Conservation (phyloP, 2,113 vertebrate species). For the Poeciliopsis turrubarensis region DNA sequence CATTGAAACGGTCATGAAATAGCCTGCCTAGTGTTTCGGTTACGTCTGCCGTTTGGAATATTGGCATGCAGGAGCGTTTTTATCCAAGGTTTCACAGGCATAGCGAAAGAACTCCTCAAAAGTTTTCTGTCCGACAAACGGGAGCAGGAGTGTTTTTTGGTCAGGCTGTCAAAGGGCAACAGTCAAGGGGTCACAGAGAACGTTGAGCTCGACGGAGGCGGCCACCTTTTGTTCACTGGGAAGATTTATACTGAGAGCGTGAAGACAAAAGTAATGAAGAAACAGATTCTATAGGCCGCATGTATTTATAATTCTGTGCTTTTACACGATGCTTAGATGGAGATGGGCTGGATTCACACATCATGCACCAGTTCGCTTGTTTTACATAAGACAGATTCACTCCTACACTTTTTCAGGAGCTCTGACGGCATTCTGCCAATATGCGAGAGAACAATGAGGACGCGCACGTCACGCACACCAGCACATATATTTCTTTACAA, state of each 20-base stretch:
- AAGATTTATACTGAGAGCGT: constrained; percentile 58
- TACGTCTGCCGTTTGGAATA: no score
- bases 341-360: constrained; percentile 38
- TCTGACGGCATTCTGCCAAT: constrained; percentile 42
- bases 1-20: not conserved
- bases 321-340: constrained; percentile 6
- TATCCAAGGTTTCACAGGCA: not conserved
- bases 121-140: constrained; percentile 8
- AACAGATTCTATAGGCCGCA: not conserved
- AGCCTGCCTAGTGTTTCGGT: not conserved
- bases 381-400: constrained; percentile 53
- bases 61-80: not conserved
- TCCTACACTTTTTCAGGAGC: constrained; percentile 46
- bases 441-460: not conserved
- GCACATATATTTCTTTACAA: not conserved
- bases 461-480: not conserved
- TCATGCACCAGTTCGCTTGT: constrained; percentile 44
- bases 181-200: constrained; percentile 39
- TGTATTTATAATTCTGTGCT: constrained; percentile 23
- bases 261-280: not conserved
- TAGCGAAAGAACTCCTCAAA: not conserved
- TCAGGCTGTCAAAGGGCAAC: constrained; percentile 35
- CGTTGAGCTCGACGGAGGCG: constrained; percentile 3
- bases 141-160: not conserved
- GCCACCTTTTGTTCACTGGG: constrained; percentile 36